Conservation (phyloP, 2,888 invertebrate genomes). For the Aporophyla nigra region DNA sequence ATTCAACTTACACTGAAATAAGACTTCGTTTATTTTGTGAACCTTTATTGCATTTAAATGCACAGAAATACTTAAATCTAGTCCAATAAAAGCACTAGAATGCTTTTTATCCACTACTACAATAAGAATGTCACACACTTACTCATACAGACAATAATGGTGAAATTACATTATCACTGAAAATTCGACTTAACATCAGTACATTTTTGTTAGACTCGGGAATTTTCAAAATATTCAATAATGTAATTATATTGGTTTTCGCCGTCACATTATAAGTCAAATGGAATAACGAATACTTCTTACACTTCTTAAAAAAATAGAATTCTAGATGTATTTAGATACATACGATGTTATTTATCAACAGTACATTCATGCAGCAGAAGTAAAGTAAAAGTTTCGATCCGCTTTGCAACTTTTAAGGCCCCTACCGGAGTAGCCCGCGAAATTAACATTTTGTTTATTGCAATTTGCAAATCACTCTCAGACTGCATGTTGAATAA, state of each 20-base stretch:
- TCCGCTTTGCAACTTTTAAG: not conserved
- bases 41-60: constrained; percentile 62
- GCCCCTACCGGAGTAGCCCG: not conserved
- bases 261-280: not conserved
- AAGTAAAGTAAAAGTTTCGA: not conserved
- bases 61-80: constrained; percentile 61
- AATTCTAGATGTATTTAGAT: not conserved
- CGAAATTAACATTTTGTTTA: not conserved
- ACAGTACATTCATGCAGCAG: not conserved
- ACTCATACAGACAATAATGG: constrained; percentile 30
- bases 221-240: constrained; percentile 2
- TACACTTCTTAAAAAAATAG: constrained; percentile 48
- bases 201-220: not conserved
- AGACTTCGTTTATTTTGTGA: constrained; percentile 29
- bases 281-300: constrained; percentile 25
- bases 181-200: constrained; percentile 10
- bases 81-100: constrained; percentile 48
- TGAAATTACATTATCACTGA: constrained; percentile 35
- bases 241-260: not conserved
- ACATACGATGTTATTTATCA: constrained; percentile 2
- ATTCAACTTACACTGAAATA: constrained; percentile 1
- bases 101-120: constrained; percentile 53
- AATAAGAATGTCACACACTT: constrained; percentile 46
- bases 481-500: too few relatives aligned
- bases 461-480: too few relatives aligned